These are phyloP conservation scores for Neostethus bicornis DNA, from an alignment of 2,797 vertebrate species.

Conservation along the genomic window DNA sequence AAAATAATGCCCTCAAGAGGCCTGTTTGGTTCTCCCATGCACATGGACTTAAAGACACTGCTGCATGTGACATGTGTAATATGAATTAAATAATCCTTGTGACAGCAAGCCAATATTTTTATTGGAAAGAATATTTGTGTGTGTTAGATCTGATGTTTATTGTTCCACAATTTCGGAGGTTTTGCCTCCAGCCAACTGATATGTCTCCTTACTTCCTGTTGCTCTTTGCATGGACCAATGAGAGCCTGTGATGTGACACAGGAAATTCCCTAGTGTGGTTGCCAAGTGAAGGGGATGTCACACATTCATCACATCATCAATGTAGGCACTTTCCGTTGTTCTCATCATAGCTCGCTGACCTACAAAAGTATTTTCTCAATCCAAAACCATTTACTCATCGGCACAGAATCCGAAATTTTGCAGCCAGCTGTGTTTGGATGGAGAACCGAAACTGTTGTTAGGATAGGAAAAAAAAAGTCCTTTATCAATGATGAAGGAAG, in stretches of 20 bases:
- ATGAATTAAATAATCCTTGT: conserved; percentile 20
- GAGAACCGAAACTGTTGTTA: no score
- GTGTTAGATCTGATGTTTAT: conserved; percentile 37
- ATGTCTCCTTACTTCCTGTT: conserved; percentile 65
- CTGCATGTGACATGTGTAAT: conserved; percentile 9
- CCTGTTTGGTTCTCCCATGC: not conserved
- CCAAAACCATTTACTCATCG: conserved; percentile 9
- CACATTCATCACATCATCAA: conserved; percentile 49
- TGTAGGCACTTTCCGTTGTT: conserved; percentile 50
- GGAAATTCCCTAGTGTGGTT: conserved; percentile 62
- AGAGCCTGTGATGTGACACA: conserved; percentile 42
- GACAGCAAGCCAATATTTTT: conserved; percentile 37
- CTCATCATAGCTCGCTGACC: conserved; percentile 20
- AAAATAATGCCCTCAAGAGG: not conserved
- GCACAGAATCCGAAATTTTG: not conserved
- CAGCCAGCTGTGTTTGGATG: conserved; percentile 5
- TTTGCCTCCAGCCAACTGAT: conserved; percentile 69
- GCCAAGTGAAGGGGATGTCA: conserved; percentile 73
- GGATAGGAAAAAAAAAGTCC: no score
- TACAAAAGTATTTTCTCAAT: conserved; percentile 23
- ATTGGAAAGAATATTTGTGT: conserved; percentile 39
- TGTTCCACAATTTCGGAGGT: conserved; percentile 58
- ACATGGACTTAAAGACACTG: not conserved
- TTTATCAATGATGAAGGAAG: no score
- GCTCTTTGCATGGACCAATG: conserved; percentile 44